These are phyloP conservation scores for Rhynchonema sp. DNA, from an alignment of 2,888 invertebrate species.

Conservation along the genomic window DNA sequence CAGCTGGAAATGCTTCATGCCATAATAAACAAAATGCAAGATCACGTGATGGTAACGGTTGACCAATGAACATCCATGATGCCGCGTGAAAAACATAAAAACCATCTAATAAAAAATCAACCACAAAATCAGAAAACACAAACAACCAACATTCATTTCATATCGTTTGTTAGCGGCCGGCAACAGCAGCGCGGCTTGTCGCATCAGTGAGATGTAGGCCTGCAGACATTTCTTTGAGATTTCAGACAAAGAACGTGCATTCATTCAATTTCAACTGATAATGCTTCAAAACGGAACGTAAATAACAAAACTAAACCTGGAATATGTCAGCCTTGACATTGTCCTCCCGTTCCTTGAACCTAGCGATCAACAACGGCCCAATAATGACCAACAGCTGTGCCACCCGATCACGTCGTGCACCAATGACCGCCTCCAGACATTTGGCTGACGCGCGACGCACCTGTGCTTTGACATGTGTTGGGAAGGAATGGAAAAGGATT, in stretches of 20 bases:
- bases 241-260: not conserved
- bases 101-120: not conserved
- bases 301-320: slow-evolving; percentile 27
- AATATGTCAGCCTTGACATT: slow-evolving; percentile 96
- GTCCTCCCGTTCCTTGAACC: slow-evolving; percentile 55
- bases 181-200: slow-evolving; percentile 54
- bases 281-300: not conserved
- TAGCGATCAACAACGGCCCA: slow-evolving; percentile 68
- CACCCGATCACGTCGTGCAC: slow-evolving; percentile 72
- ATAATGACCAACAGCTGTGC: slow-evolving; percentile 67
- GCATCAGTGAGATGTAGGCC: slow-evolving; percentile 73
- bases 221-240: not conserved
- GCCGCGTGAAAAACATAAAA: not conserved
- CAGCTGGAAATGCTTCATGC: no score
- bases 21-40: no score
- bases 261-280: not conserved
- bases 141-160: not conserved
- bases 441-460: slow-evolving; percentile 80
- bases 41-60: no score
- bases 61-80: no score
- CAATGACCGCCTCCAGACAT: slow-evolving; percentile 73
- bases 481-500: no score
- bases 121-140: not conserved
- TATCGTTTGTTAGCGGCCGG: slow-evolving; percentile 5
- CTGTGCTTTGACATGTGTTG: no score